Evolutionary conservation across 1,140 invertebrate genomes (phyloP).

Genomic region (Sycobia sp.): DNA sequence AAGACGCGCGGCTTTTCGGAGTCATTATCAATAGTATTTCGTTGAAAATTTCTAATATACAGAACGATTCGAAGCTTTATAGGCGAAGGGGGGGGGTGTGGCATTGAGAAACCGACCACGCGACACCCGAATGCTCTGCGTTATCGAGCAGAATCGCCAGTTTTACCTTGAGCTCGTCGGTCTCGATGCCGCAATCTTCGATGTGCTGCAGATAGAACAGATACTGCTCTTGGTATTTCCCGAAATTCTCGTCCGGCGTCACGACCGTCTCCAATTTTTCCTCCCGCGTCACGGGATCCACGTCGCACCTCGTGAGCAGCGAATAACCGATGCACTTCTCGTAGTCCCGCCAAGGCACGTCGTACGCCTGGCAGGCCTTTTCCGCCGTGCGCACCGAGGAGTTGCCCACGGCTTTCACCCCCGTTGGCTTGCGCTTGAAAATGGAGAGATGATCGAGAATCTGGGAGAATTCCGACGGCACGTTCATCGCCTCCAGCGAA

Average conservation of each 20-base stretch:
- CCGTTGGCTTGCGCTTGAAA: constrained; percentile 39
- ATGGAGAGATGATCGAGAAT: constrained; percentile 41
- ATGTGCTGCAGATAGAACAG: constrained; percentile 50
- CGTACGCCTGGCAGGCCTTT: constrained; percentile 46
- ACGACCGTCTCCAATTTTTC: constrained; percentile 24
- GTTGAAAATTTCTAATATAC: too few relatives aligned
- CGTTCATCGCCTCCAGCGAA: background rate
- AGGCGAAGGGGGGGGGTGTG: too few relatives aligned
- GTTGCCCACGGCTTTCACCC: constrained; percentile 40
- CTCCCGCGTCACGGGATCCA: constrained; percentile 26
- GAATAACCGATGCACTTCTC: constrained; percentile 52
- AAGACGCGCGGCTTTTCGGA: too few relatives aligned
- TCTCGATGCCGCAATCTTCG: constrained; percentile 43
- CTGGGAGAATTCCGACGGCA: constrained; percentile 14
- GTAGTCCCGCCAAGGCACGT: constrained; percentile 45
- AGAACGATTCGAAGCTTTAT: too few relatives aligned
- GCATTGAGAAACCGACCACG: too few relatives aligned
- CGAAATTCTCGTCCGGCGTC: constrained; percentile 38
- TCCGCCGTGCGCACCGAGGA: constrained; percentile 26
- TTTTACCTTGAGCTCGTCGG: constrained; percentile 36
- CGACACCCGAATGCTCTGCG: too few relatives aligned
- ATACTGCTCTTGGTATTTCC: constrained; percentile 53
- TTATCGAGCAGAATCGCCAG: too few relatives aligned
- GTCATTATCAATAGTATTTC: too few relatives aligned
- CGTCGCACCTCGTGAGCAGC: constrained; percentile 39